Conservation (phyloP, 2,113 vertebrate species). For the Noturus placidus region DNA sequence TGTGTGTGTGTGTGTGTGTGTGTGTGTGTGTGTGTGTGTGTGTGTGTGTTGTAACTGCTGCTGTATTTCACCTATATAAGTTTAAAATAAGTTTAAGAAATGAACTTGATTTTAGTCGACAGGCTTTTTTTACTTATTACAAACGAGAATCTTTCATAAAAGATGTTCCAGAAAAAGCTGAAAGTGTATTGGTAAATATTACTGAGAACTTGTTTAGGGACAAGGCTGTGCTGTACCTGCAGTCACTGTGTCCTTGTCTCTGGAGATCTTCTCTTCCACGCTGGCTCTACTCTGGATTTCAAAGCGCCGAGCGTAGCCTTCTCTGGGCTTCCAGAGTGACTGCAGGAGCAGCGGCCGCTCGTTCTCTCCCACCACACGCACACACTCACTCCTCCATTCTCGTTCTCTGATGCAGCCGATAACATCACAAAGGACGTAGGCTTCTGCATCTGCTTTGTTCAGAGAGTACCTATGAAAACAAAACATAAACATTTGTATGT, state of each 20-base stretch:
- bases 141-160: neutral
- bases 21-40: no score
- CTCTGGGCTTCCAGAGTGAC: slow-evolving; percentile 80
- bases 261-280: slow-evolving; percentile 72
- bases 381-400: slow-evolving; percentile 74
- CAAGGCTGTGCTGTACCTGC: slow-evolving; percentile 66
- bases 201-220: neutral
- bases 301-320: slow-evolving; percentile 75
- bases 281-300: slow-evolving; percentile 73
- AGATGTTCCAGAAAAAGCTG: neutral
- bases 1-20: no score
- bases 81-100: no score
- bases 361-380: slow-evolving; percentile 74
- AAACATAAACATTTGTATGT: neutral
- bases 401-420: slow-evolving; percentile 67
- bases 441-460: slow-evolving; percentile 65
- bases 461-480: slow-evolving; percentile 69
- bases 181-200: neutral
- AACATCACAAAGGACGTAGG: slow-evolving; percentile 76
- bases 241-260: slow-evolving; percentile 77
- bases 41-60: no score
- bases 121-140: neutral
- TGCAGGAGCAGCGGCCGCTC: slow-evolving; percentile 79
- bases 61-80: no score
- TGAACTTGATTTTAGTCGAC: neutral